These are phyloP conservation scores for Drosophila pullipes DNA, from an alignment of 2,888 invertebrate species.

Conservation along the genomic window DNA sequence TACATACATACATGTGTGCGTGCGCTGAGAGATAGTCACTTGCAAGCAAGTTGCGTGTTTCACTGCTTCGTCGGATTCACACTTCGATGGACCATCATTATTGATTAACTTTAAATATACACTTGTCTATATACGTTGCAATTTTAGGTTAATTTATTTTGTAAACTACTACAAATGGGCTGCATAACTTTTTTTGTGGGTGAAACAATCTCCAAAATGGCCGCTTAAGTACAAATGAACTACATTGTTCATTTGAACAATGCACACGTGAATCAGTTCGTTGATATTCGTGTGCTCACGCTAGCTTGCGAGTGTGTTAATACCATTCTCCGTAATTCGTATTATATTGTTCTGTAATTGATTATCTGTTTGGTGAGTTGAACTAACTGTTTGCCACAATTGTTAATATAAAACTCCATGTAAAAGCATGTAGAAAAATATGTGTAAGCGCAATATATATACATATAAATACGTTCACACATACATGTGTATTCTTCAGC, in stretches of 20 bases:
- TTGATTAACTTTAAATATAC: conserved; percentile 56
- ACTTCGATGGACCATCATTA: conserved; percentile 63
- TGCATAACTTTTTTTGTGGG: conserved; percentile 78
- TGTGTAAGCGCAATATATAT: not conserved
- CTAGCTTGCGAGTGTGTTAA: conserved; percentile 25
- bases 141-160: conserved; percentile 65
- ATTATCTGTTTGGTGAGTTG: conserved; percentile 41
- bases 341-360: not conserved
- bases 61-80: conserved; percentile 62
- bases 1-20: conserved; percentile 72
- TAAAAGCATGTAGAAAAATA: conserved; percentile 3
- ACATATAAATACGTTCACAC: conserved; percentile 35
- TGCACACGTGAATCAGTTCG: conserved; percentile 66
- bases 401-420: not conserved
- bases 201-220: conserved; percentile 81
- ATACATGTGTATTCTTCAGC: conserved; percentile 11
- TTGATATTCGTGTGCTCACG: conserved; percentile 51
- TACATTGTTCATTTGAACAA: conserved; percentile 65
- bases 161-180: conserved; percentile 66
- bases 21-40: conserved; percentile 67
- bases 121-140: conserved; percentile 67
- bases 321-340: conserved; percentile 7
- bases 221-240: conserved; percentile 72
- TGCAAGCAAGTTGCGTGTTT: conserved; percentile 66
- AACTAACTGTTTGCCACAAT: not conserved